These are phyloP conservation scores for Aradus depressus DNA, from an alignment of 2,888 invertebrate species.

Conservation along the genomic window DNA sequence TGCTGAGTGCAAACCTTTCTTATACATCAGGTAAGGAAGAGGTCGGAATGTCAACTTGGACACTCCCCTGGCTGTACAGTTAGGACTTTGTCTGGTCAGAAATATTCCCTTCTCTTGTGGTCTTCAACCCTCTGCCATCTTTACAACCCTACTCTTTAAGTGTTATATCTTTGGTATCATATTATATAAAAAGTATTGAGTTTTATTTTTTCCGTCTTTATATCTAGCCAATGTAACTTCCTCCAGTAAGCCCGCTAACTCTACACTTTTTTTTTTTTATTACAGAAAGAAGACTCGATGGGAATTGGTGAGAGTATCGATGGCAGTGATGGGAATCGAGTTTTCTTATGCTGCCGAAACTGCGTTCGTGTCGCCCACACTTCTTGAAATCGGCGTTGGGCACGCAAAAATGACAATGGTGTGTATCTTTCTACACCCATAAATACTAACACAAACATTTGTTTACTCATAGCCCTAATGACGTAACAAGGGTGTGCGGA, in stretches of 20 bases:
- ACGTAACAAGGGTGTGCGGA: too few relatives aligned
- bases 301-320: slow-evolving; percentile 77
- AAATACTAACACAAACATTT: too few relatives aligned
- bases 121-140: neutral
- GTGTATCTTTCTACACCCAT: too few relatives aligned
- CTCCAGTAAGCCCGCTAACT: too few relatives aligned
- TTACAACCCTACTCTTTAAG: neutral
- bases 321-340: slow-evolving; percentile 94
- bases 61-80: too few relatives aligned
- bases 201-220: neutral
- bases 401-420: slow-evolving; percentile 86
- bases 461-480: too few relatives aligned
- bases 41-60: too few relatives aligned
- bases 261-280: neutral
- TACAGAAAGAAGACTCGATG: slow-evolving; percentile 61
- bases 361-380: slow-evolving; percentile 89
- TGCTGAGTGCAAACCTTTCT: too few relatives aligned
- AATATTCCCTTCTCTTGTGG: too few relatives aligned
- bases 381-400: slow-evolving; percentile 83
- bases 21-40: too few relatives aligned
- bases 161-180: neutral
- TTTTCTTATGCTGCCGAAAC: slow-evolving; percentile 97
- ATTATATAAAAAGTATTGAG: neutral
- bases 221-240: too few relatives aligned
- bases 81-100: too few relatives aligned